These are phyloP conservation scores for Callinectes sapidus DNA, from an alignment of 2,888 invertebrate species.

Conservation along the genomic window DNA sequence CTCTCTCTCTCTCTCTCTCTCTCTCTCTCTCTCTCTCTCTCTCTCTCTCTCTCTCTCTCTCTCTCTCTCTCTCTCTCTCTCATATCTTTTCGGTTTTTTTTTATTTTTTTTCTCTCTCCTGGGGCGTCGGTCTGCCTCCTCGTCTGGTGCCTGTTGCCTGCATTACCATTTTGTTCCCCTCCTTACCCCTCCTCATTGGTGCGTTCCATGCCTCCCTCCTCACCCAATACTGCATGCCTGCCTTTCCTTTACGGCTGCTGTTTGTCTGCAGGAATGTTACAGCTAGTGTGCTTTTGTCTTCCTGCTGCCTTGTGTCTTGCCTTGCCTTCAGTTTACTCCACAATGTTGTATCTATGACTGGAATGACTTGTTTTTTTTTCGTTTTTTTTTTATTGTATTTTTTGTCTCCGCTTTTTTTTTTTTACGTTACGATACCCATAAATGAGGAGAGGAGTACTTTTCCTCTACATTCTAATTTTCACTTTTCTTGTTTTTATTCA, in stretches of 20 bases:
- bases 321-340: not conserved
- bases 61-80: not conserved
- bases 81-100: too few relatives aligned
- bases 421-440: not conserved
- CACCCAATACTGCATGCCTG: slow-evolving; percentile 31
- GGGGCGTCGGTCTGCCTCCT: not conserved
- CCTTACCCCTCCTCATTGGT: not conserved
- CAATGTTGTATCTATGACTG: not conserved
- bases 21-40: not conserved
- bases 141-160: slow-evolving; percentile 12
- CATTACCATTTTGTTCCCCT: slow-evolving; percentile 15
- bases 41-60: not conserved
- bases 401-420: too few relatives aligned
- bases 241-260: slow-evolving; percentile 24
- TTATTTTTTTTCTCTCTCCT: not conserved
- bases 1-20: not conserved
- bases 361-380: not conserved
- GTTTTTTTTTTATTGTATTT: not conserved
- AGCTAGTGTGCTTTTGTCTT: slow-evolving; percentile 30
- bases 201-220: not conserved
- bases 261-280: slow-evolving; percentile 25
- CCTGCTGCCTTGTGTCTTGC: not conserved
- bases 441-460: not conserved
- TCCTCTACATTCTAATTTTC: not conserved
- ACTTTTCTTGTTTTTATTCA: not conserved